Conservation (phyloP, 2,888 invertebrate species). For the Andrena trimmerana region DNA sequence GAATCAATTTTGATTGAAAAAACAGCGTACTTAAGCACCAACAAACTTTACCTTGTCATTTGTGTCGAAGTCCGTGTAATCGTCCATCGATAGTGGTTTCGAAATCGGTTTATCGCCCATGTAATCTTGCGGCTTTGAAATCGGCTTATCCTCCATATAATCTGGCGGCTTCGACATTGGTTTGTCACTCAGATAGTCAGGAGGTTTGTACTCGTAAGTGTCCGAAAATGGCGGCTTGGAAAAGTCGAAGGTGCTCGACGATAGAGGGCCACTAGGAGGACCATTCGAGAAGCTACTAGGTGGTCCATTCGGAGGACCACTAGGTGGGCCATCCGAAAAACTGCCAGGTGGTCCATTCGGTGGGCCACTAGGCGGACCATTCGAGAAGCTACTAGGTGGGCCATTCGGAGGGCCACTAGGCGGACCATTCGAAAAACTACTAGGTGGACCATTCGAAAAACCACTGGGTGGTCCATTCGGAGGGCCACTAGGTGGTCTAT, state of each 20-base stretch:
- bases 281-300: constrained; percentile 25
- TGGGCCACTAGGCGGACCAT: constrained; percentile 24
- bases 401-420: constrained; percentile 18
- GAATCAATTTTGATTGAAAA: too few relatives aligned
- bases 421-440: constrained; percentile 27
- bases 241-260: constrained; percentile 54
- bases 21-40: neutral
- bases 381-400: constrained; percentile 9
- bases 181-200: constrained; percentile 52
- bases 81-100: constrained; percentile 52
- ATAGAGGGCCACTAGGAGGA: constrained; percentile 32
- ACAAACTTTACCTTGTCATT: constrained; percentile 42
- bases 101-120: constrained; percentile 61
- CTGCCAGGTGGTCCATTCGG: constrained; percentile 5
- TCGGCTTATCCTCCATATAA: constrained; percentile 57
- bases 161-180: constrained; percentile 55
- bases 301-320: neutral
- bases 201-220: constrained; percentile 69
- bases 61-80: constrained; percentile 54
- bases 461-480: constrained; percentile 19
- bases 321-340: constrained; percentile 17
- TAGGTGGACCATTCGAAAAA: neutral
- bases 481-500: constrained; percentile 21
- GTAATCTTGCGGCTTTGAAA: constrained; percentile 59
- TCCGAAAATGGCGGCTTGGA: constrained; percentile 65